Percentiles rank a stretch among this genome's conserved stretches.
Conservation (phyloP, 2,113 vertebrate genomes). For the Poeciliopsis turrubarensis region DNA sequence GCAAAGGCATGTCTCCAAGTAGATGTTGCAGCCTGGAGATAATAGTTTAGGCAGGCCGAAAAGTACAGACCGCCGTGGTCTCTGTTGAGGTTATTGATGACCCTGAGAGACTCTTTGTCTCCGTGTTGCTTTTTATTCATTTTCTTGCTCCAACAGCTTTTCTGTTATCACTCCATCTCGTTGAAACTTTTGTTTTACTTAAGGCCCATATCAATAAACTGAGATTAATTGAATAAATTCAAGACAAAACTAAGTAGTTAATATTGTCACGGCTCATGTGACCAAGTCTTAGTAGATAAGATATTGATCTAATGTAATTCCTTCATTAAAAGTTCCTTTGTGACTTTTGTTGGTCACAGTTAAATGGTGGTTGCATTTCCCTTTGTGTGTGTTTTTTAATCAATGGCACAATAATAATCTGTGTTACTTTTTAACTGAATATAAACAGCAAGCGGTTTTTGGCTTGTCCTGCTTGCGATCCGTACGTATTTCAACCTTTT, state of each 20-base stretch:
- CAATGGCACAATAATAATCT: no score
- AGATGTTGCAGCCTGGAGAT: conserved; percentile 63
- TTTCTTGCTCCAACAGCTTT: conserved; percentile 19
- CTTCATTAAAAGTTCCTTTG: conserved; percentile 50
- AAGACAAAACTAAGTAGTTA: conserved; percentile 8
- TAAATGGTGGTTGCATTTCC: background rate
- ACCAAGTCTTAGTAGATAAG: conserved; percentile 25
- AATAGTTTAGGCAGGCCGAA: conserved; percentile 64
- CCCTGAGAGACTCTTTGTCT: conserved; percentile 43
- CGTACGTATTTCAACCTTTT: background rate
- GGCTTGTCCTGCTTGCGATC: no score
- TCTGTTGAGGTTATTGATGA: conserved; percentile 66
- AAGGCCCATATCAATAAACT: conserved; percentile 46
- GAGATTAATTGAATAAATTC: conserved; percentile 38
- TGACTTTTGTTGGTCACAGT: conserved; percentile 31
- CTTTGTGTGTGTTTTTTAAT: background rate
- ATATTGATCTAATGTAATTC: conserved; percentile 50
- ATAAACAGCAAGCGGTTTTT: background rate
- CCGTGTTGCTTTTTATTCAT: conserved; percentile 43
- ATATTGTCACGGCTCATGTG: conserved; percentile 30
- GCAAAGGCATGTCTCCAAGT: conserved; percentile 47
- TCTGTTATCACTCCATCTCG: conserved; percentile 38
- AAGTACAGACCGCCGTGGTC: conserved; percentile 50
- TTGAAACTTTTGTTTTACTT: conserved; percentile 26
- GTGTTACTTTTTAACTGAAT: conserved; percentile 4